phyloP scores from a whole-genome alignment of 1,140 invertebrate genomes.

The Leptoteleia sp. region DNA sequence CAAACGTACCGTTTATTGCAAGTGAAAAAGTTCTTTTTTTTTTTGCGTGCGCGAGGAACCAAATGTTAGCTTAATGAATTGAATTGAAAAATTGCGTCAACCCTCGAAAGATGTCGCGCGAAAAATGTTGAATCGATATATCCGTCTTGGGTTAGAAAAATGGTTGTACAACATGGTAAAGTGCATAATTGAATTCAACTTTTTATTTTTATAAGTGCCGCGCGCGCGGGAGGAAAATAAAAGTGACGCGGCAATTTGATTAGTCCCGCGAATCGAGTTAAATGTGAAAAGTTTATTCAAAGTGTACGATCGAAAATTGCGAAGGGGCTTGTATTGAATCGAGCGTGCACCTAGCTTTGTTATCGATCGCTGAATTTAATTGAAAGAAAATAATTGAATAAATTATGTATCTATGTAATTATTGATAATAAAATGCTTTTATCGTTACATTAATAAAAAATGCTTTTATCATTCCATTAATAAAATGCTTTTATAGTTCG shows the following conservation, averaged over 20 bases:
- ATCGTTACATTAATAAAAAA: constrained; percentile 65
- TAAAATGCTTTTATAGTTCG: constrained; percentile 64
- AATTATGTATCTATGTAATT: constrained; percentile 60
- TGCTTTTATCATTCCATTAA: constrained; percentile 64
- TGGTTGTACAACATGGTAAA: constrained; percentile 57
- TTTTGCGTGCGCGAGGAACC: no score
- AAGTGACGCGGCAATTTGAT: constrained; percentile 51
- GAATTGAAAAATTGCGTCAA: constrained; percentile 53
- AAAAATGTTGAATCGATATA: constrained; percentile 44
- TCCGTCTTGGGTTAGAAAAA: constrained; percentile 59
- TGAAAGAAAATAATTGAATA: constrained; percentile 66
- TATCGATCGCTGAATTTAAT: constrained; percentile 65
- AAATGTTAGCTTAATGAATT: constrained; percentile 56
- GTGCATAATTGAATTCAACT: constrained; percentile 56
- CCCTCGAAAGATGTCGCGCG: constrained; percentile 45
- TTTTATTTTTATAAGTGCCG: constrained; percentile 52
- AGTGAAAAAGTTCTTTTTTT: constrained; percentile 35
- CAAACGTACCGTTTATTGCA: constrained; percentile 36
- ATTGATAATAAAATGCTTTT: constrained; percentile 66
- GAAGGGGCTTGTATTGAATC: constrained; percentile 54
- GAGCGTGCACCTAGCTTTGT: constrained; percentile 47
- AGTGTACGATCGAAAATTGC: constrained; percentile 47
- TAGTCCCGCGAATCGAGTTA: constrained; percentile 50
- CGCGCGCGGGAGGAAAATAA: constrained; percentile 52
- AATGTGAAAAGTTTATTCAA: constrained; percentile 62